Base-by-base conservation (phyloP, 1,140 invertebrate genomes). In the Cotesia typhae region DNA sequence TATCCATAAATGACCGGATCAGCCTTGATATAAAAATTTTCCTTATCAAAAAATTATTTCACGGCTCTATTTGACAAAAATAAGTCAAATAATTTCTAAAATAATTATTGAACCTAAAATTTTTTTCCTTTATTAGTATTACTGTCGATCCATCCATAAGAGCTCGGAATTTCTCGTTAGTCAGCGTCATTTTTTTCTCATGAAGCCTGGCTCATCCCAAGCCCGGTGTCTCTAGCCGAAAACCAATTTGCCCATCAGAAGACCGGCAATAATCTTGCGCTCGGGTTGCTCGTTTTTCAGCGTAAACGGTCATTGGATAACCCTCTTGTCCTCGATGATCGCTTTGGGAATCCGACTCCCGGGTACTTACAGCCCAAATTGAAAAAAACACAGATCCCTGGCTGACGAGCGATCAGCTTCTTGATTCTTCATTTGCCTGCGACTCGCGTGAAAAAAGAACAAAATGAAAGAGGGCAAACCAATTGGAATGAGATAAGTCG, bases 221-320 rank as follows among this genome's bases (percentile, higher is more conserved):
- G 28, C 28, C 28, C 28, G 28, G 28, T 28, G 28, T 28, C 28
- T 28, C 3, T 28, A 1, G 28, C 59, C 69, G 57, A 76, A 80
- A 85, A 83, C 82, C 84, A 87, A 86, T 87, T 87, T 87, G 83
- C 85, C 84, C 80, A 81, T 72, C 51, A 84, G 79, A 79, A 78
- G 81, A 85, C 85, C 81, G 82, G 81, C 85, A 86, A 87, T 84
- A 86, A 84, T 28, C 28, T 28, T 28, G 28, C 28, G 82, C 79
- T 78, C 78, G 77, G 82, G 80, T 83, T 85, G 83, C 80, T 83
- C 80, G 77, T 83, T 84, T 85, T 85, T 85, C 81, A 83, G 81
- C 76, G 28, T 28, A 28, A 28, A 28, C 28, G 80, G 81, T 82
- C 80, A 79, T 84, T 81, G 41, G 80, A 80, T 84, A 28, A 28